A percentile compares a stretch with the other conserved stretches of the same genome.
Conservation (phyloP, 2,888 invertebrate species). For the Siphlonurus alternatus region DNA sequence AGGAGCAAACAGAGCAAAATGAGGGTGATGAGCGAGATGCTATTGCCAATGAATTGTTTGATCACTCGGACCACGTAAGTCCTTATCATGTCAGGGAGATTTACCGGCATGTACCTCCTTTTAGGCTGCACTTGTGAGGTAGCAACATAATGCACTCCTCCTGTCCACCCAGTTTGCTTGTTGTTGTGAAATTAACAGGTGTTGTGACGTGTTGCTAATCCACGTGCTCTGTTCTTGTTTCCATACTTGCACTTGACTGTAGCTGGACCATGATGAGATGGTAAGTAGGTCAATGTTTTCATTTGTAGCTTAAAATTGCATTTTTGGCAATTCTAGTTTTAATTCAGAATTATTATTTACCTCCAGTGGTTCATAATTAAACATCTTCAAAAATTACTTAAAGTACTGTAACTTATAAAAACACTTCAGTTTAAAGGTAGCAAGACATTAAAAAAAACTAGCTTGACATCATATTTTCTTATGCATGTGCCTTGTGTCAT, state of each 20-base stretch:
- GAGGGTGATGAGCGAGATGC: constrained; percentile 63
- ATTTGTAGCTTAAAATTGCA: constrained; percentile 13
- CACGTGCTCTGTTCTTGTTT: constrained; percentile 2
- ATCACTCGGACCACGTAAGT: constrained; percentile 67
- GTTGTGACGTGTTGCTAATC: constrained; percentile 5
- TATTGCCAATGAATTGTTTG: constrained; percentile 78
- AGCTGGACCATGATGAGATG: constrained; percentile 13
- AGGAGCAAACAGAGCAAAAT: constrained; percentile 62
- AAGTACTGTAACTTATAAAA: too few species aligned
- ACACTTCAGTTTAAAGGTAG: too few species aligned
- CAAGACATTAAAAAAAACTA: too few species aligned
- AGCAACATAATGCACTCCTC: too few species aligned
- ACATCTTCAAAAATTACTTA: too few species aligned
- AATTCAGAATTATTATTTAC: too few species aligned
- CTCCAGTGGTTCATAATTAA: too few species aligned
- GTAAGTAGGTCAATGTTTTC: constrained; percentile 12
- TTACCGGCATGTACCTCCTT: not conserved
- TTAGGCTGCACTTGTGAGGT: constrained; percentile 6
- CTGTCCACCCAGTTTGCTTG: constrained; percentile 3
- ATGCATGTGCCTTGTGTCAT: too few species aligned
- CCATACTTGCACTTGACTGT: not conserved
- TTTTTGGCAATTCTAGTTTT: not conserved
- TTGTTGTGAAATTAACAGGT: constrained; percentile 18
- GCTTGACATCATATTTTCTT: too few species aligned
- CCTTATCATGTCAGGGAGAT: not conserved